Percentiles rank a stretch among this genome's conserved stretches.
Conservation (phyloP, 2,113 vertebrate species). For the Cyprinodon tularosa region DNA sequence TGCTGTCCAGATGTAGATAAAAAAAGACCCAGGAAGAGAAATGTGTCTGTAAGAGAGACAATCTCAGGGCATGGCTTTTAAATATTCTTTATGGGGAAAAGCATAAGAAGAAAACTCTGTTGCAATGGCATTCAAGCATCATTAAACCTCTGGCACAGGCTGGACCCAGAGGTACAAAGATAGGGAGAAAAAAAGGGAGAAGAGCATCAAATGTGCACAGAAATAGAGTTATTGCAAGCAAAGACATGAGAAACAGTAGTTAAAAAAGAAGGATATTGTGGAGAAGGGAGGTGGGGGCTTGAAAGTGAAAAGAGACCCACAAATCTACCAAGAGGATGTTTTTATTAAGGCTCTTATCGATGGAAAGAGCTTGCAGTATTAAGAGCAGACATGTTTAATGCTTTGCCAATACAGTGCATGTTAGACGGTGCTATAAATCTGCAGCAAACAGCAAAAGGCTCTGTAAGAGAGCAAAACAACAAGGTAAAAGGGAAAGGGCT, state of each 20-base stretch:
- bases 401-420: conserved; percentile 83
- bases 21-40: conserved; percentile 43
- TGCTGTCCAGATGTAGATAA: conserved; percentile 42
- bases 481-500: conserved; percentile 64
- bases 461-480: conserved; percentile 54
- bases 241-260: conserved; percentile 48
- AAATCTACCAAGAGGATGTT: conserved; percentile 79
- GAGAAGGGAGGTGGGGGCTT: conserved; percentile 33
- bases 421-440: conserved; percentile 78
- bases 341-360: conserved; percentile 85
- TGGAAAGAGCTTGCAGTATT: conserved; percentile 80
- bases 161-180: conserved; percentile 50
- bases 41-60: conserved; percentile 61
- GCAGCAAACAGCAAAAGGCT: conserved; percentile 59
- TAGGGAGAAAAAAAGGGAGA: conserved; percentile 22
- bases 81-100: conserved; percentile 75
- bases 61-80: conserved; percentile 73
- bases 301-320: conserved; percentile 73
- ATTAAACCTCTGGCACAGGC: conserved; percentile 80
- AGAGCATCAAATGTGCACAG: conserved; percentile 31
- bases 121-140: conserved; percentile 83
- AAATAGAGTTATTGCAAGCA: conserved; percentile 26
- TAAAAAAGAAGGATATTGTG: conserved; percentile 42
- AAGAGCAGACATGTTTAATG: conserved; percentile 84
- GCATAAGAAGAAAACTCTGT: conserved; percentile 67